A percentile compares a stretch with the other conserved stretches of the same genome.
Conservation (phyloP, 2,888 invertebrate genomes). For the Xylocampa areola region DNA sequence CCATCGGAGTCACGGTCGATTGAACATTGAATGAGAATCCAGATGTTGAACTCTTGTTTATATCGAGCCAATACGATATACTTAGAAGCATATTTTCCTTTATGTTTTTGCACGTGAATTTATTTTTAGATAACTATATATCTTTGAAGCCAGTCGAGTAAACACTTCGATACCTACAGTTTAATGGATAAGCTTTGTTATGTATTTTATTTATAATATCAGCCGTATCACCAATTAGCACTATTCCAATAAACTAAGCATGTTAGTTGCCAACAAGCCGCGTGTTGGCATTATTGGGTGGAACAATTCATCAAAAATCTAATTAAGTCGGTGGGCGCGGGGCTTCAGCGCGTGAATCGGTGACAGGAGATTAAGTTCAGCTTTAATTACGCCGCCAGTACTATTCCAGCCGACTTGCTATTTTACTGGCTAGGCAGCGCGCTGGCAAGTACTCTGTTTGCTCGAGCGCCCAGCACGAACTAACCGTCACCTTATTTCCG, state of each 20-base stretch:
- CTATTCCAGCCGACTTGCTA: slow-evolving; percentile 69
- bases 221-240: slow-evolving; percentile 1
- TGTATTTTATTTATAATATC: neutral
- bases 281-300: slow-evolving; percentile 46
- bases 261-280: slow-evolving; percentile 33
- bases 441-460: slow-evolving; percentile 42
- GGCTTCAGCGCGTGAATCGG: slow-evolving; percentile 70
- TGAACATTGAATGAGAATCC: slow-evolving; percentile 74
- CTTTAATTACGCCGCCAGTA: slow-evolving; percentile 80
- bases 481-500: slow-evolving; percentile 61
- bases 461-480: slow-evolving; percentile 53
- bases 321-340: slow-evolving; percentile 74
- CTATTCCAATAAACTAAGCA: slow-evolving; percentile 5
- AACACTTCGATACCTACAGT: neutral
- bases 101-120: slow-evolving; percentile 26
- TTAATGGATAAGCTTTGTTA: neutral
- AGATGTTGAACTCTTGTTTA: slow-evolving; percentile 65
- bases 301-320: slow-evolving; percentile 81
- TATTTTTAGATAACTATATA: slow-evolving; percentile 27
- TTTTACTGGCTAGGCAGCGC: slow-evolving; percentile 58
- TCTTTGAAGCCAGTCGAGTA: slow-evolving; percentile 1
- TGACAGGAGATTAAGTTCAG: slow-evolving; percentile 85
- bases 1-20: slow-evolving; percentile 81
- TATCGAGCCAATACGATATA: slow-evolving; percentile 51
- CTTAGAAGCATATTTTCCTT: slow-evolving; percentile 40